These are phyloP conservation scores for Euzetes globulus DNA, from an alignment of 2,888 invertebrate genomes.

Conservation along the genomic window DNA sequence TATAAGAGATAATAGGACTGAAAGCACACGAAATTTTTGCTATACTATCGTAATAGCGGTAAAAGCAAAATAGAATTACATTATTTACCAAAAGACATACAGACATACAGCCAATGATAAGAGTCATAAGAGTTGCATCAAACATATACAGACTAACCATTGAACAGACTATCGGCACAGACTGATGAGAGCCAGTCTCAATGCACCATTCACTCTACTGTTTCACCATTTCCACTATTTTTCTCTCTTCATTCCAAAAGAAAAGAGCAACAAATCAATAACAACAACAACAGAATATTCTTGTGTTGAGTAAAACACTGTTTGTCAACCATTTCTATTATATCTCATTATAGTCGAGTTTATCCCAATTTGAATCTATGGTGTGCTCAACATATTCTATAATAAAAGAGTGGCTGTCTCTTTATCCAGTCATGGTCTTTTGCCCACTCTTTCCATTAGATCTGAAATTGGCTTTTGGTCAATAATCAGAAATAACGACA, in stretches of 20 bases:
- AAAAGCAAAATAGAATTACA: background rate
- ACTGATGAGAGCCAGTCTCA: background rate
- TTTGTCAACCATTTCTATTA: background rate
- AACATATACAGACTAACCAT: background rate
- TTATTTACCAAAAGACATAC: slow-evolving; percentile 2
- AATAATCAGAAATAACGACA: too few relatives aligned
- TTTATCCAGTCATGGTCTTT: too few relatives aligned
- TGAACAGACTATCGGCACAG: background rate
- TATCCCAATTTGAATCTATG: too few relatives aligned
- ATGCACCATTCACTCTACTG: background rate
- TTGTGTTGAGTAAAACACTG: background rate
- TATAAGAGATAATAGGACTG: background rate
- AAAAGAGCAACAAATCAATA: background rate
- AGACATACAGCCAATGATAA: background rate
- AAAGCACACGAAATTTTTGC: too few relatives aligned
- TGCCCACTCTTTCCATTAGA: too few relatives aligned
- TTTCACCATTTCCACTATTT: background rate
- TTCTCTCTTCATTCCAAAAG: background rate
- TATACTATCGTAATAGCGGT: background rate
- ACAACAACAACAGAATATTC: background rate
- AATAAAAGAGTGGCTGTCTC: too few relatives aligned
- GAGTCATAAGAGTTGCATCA: background rate
- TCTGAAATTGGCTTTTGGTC: too few relatives aligned
- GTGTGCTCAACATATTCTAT: too few relatives aligned
- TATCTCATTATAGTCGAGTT: background rate